Conservation (phyloP, 2,888 invertebrate species). For the Anoncus sp. region DNA sequence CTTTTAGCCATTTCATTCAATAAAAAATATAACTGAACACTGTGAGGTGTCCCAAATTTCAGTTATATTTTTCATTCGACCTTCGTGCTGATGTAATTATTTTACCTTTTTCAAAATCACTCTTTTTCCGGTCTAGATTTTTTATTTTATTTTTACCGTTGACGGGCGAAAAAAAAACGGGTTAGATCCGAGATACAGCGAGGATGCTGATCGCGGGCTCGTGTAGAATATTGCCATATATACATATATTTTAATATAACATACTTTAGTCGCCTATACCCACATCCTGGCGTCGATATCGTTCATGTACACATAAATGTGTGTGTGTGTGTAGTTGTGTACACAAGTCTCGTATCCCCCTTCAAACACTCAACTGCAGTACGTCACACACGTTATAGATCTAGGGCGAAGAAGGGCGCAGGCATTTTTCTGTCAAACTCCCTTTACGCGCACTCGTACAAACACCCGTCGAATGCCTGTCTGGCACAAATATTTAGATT, state of each 20-base stretch:
- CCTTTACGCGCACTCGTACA: constrained; percentile 20
- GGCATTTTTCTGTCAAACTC: constrained; percentile 40
- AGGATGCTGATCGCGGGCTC: background rate
- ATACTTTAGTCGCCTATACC: constrained; percentile 2
- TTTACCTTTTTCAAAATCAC: background rate
- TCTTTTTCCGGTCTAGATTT: background rate
- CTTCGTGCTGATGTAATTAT: background rate
- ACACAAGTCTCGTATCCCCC: constrained; percentile 32
- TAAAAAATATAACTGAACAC: too few relatives aligned
- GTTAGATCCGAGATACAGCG: background rate
- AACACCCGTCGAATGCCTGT: constrained; percentile 32
- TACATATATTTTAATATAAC: background rate
- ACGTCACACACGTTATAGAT: constrained; percentile 19
- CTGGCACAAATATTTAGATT: constrained; percentile 73
- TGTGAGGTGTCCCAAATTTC: background rate
- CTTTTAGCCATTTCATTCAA: background rate
- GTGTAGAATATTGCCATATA: background rate
- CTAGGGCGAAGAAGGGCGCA: constrained; percentile 7
- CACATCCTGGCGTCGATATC: constrained; percentile 17
- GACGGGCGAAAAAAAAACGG: background rate
- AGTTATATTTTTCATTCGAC: background rate
- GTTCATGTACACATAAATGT: constrained; percentile 28
- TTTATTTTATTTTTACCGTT: background rate
- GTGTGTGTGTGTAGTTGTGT: constrained; percentile 23
- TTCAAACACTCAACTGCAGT: constrained; percentile 20